Conservation (phyloP, 2,113 vertebrate species). For the Takifugu bimaculatus region DNA sequence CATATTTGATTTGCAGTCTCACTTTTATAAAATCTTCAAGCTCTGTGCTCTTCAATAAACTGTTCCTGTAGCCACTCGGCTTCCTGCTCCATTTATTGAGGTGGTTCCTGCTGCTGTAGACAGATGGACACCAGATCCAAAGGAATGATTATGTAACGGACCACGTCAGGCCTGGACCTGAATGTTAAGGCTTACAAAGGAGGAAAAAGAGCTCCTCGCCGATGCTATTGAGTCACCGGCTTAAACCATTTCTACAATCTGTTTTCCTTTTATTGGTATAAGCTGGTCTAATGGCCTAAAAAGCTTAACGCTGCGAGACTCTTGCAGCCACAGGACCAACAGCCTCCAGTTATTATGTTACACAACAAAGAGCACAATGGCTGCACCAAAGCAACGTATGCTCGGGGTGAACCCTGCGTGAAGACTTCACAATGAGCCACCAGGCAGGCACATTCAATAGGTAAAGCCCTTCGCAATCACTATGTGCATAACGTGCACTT, state of each 20-base stretch:
- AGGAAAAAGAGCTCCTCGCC: conserved; percentile 9
- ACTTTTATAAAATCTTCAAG: conserved; percentile 56
- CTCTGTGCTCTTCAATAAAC: conserved; percentile 82
- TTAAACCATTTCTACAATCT: conserved; percentile 28
- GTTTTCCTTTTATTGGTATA: conserved; percentile 10
- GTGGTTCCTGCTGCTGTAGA: conserved; percentile 17
- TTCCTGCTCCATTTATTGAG: conserved; percentile 1
- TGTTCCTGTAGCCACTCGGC: conserved; percentile 52
- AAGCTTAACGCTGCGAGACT: conserved; percentile 41
- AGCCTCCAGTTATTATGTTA: conserved; percentile 36
- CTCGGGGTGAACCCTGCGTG: conserved; percentile 36
- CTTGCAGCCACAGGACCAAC: conserved; percentile 24
- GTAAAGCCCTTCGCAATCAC: conserved; percentile 40
- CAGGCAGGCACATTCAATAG: conserved; percentile 39
- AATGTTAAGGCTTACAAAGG: conserved; percentile 10
- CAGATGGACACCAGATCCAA: conserved; percentile 44
- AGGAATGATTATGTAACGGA: conserved; percentile 46
- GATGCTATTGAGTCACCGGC: conserved; percentile 10
- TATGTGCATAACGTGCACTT: conserved; percentile 47
- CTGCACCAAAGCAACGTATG: conserved; percentile 14
- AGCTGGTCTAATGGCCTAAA: conserved; percentile 45
- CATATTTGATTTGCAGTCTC: conserved; percentile 67
- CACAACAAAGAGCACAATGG: conserved; percentile 47
- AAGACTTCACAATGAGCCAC: conserved; percentile 42
- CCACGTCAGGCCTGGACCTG: conserved; percentile 33